phyloP scores from a whole-genome alignment of 1,140 invertebrate genomes.

The Lutraria rhynchaena region DNA sequence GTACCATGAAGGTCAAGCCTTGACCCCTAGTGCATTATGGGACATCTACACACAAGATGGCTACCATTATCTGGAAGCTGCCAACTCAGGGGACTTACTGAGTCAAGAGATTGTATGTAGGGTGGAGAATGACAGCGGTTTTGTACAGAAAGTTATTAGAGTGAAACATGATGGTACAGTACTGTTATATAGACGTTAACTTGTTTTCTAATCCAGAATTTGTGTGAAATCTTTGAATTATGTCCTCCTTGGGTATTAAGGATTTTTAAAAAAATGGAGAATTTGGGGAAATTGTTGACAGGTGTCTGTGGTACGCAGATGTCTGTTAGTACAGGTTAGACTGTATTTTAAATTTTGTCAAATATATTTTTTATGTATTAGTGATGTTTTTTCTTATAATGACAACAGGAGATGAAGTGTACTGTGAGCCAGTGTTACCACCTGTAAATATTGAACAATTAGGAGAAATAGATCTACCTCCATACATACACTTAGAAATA shows the following conservation, averaged over 20 bases:
- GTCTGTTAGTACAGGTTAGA: no score
- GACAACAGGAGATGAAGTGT: slow-evolving; percentile 42
- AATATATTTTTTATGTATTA: no score
- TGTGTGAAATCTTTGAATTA: no score
- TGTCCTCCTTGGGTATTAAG: no score
- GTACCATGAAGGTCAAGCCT: slow-evolving; percentile 41
- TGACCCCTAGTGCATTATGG: slow-evolving; percentile 23
- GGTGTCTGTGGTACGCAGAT: no score
- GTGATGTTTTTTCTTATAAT: no score
- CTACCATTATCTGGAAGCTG: slow-evolving; percentile 6
- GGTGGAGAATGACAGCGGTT: slow-evolving; percentile 40
- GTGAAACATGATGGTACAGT: slow-evolving; percentile 28
- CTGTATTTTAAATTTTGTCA: no score
- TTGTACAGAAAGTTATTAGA: slow-evolving; percentile 29
- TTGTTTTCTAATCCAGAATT: no score
- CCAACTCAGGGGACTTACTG: background rate
- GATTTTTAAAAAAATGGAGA: no score
- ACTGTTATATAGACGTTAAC: background rate
- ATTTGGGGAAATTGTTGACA: no score
- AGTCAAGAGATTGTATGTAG: slow-evolving; percentile 35
- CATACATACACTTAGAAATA: slow-evolving; percentile 23
- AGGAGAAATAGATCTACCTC: background rate
- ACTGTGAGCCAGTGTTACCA: slow-evolving; percentile 33
- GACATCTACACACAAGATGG: slow-evolving; percentile 41
- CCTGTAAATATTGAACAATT: slow-evolving; percentile 5